Base-by-base conservation (phyloP, 2,797 vertebrate species). In the Aldrovandia affinis region DNA sequence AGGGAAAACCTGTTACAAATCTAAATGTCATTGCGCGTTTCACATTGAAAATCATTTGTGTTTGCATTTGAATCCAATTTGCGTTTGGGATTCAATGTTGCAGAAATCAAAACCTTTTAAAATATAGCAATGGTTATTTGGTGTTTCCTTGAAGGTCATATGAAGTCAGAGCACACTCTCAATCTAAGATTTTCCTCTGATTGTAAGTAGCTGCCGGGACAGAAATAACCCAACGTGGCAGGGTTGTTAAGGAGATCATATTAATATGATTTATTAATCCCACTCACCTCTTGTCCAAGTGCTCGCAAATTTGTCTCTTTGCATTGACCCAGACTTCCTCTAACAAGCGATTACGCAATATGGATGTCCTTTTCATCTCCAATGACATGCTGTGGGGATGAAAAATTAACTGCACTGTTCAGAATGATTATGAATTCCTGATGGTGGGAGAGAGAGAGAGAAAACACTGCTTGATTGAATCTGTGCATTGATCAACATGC, bases 381-480 rank as follows among this genome's bases (percentile, higher is more conserved):
- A 57, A 85, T 77, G 78, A 89, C 80, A 88, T 92, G 93, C 94
- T 92, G 91, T 92, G 87, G 89, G 84, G 92, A 91, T 92, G 93
- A 95, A 90, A 94, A 93, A 95, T 92, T 91, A 92, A 93, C 89
- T 90, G 87, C 89, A 90, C 90, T 87, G 87, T 92, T 88, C 86
- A 91, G 90, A 90, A 90, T 90, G 91, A 93, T 94, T 91, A 91
- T 89, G 92, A 92, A 92, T 91, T 89, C 83, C 89, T 61, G 78
- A 89, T 55, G 70, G 59, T n/a, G 18, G 33, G 65, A 70, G 33
- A 20, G 33, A 70, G 28, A 20, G 33, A 39, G 65, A 70, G 33
- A 39, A 4, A 18, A 33, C 33, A 28, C 25, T 30, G 61, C 28
- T 9, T 25, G 42, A 20, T 39, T 18, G 42, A 44, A 20, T 44